These are phyloP conservation scores for Sitophilus oryzae DNA, from an alignment of 1,140 invertebrate species.

Conservation along the genomic window DNA sequence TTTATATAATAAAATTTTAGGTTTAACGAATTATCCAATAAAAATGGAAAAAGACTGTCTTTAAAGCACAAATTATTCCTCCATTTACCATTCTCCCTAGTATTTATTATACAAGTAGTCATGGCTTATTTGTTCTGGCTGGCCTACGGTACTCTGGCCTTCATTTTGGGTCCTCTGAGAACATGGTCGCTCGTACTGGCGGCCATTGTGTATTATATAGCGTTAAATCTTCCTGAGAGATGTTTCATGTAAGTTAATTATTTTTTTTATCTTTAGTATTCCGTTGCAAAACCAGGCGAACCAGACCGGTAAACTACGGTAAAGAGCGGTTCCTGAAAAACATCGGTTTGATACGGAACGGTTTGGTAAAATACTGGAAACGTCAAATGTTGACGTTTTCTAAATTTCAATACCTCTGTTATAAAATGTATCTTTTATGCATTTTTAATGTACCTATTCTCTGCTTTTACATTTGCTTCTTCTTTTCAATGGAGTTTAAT, in stretches of 20 bases:
- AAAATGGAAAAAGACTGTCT: constrained; percentile 35
- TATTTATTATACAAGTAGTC: constrained; percentile 63
- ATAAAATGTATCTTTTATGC: no score
- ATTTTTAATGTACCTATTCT: no score
- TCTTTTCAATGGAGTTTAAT: no score
- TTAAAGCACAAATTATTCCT: constrained; percentile 37
- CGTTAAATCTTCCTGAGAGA: constrained; percentile 47
- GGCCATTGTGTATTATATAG: constrained; percentile 58
- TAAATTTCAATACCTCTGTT: no score
- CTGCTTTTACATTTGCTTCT: no score
- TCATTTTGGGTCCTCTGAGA: constrained; percentile 70
- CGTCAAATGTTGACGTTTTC: no score
- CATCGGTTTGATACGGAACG: no score
- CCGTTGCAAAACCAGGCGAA: neutral
- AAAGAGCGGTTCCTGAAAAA: no score
- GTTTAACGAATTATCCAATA: neutral
- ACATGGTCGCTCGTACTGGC: constrained; percentile 73
- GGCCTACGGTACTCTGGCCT: constrained; percentile 74
- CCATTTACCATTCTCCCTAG: constrained; percentile 51
- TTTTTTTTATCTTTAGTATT: neutral
- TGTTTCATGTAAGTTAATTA: constrained; percentile 47
- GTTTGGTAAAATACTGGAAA: no score
- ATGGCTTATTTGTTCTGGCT: constrained; percentile 73
- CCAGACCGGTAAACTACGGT: neutral
- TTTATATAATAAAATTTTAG: constrained; percentile 32